These are phyloP conservation scores for Penaeus monodon DNA, from an alignment of 2,888 invertebrate species.

Conservation along the genomic window DNA sequence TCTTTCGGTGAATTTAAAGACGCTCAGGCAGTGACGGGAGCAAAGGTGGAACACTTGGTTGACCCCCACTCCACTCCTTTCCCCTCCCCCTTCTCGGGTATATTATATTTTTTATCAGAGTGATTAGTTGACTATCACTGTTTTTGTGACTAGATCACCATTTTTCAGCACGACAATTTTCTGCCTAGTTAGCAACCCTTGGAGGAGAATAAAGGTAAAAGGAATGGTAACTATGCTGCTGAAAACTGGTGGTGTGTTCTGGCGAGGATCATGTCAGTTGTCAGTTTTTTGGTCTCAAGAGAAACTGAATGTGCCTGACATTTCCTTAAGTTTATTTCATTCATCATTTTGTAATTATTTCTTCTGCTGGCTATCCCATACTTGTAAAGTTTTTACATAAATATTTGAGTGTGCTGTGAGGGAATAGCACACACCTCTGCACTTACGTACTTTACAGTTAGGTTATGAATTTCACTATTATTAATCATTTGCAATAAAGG, in stretches of 20 bases:
- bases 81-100: slow-evolving; percentile 1
- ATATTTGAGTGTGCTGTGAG: not conserved
- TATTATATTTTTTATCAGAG: slow-evolving; percentile 14
- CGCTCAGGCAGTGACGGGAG: slow-evolving; percentile 7
- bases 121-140: slow-evolving; percentile 29
- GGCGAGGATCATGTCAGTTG: slow-evolving; percentile 36
- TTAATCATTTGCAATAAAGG: slow-evolving; percentile 31
- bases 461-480: slow-evolving; percentile 23
- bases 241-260: slow-evolving; percentile 35
- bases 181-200: too few relatives aligned
- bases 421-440: slow-evolving; percentile 10
- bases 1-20: slow-evolving; percentile 4
- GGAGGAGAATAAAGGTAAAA: slow-evolving; percentile 19
- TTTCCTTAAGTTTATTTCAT: slow-evolving; percentile 23
- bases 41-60: slow-evolving; percentile 18
- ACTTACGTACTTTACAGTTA: slow-evolving; percentile 27
- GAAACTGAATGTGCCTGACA: not conserved
- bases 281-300: slow-evolving; percentile 10
- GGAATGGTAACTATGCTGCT: slow-evolving; percentile 15
- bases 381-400: slow-evolving; percentile 28
- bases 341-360: slow-evolving; percentile 40
- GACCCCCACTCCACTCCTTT: not conserved
- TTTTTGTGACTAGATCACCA: slow-evolving; percentile 31
- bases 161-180: slow-evolving; percentile 5
- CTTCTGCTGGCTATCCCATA: slow-evolving; percentile 35